Conservation (phyloP, 1,140 invertebrate species). For the Eubasilissa regina region DNA sequence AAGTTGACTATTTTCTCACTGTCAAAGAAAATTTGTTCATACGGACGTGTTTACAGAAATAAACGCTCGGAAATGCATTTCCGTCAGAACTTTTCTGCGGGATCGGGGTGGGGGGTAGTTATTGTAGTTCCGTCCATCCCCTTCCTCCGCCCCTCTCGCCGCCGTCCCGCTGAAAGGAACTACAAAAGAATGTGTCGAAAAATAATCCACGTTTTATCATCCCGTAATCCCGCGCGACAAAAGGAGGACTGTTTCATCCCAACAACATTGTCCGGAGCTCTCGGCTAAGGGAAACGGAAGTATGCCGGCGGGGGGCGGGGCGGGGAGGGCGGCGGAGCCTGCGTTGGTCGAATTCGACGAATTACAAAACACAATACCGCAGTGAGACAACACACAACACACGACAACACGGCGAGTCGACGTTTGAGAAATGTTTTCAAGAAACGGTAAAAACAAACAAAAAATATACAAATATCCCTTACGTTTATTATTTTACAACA, state of each 20-base stretch:
- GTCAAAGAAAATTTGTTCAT: neutral
- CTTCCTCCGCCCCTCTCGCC: neutral
- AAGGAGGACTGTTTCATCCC: constrained; percentile 28
- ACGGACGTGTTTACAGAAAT: constrained; percentile 3
- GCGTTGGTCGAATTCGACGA: too few species aligned
- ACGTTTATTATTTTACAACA: too few species aligned
- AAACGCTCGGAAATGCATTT: constrained; percentile 27
- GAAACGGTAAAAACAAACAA: too few species aligned
- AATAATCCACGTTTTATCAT: constrained; percentile 31
- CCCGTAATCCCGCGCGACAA: constrained; percentile 11
- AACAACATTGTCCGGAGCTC: constrained; percentile 21
- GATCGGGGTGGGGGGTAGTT: neutral
- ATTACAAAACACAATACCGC: too few species aligned
- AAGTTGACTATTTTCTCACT: neutral
- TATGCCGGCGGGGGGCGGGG: neutral
- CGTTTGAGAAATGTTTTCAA: too few species aligned
- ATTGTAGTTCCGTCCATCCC: constrained; percentile 3
- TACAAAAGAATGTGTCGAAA: constrained; percentile 34
- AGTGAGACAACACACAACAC: too few species aligned
- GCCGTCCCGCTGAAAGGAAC: neutral
- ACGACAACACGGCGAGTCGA: too few species aligned
- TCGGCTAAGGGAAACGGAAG: constrained; percentile 3
- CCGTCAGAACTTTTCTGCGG: neutral
- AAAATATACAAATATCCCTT: too few species aligned
- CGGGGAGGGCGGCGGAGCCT: neutral